phyloP scores from a whole-genome alignment of 2,797 vertebrate genomes.

The Luscinia megarhynchos region DNA sequence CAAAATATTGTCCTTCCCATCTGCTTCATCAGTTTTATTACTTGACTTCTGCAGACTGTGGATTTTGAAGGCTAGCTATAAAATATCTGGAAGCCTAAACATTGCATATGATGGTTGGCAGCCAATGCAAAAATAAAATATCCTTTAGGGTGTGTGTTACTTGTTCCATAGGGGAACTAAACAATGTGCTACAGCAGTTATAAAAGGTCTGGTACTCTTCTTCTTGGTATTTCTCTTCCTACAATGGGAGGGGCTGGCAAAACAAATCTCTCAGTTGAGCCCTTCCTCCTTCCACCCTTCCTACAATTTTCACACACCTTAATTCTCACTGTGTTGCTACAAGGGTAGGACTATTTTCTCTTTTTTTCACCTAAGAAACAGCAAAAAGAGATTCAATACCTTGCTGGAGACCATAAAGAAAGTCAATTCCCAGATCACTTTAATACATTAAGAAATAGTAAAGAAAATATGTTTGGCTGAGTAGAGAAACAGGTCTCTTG shows the following conservation, averaged over 20 bases:
- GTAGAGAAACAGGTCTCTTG: not conserved
- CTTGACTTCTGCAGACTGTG: not conserved
- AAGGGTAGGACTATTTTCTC: not conserved
- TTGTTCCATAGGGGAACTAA: not conserved
- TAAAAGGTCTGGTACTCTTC: not conserved
- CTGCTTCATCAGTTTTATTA: not conserved
- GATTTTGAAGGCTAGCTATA: not conserved
- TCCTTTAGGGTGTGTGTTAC: not conserved
- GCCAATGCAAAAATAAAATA: not conserved
- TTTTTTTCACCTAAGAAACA: not conserved
- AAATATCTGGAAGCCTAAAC: slow-evolving; percentile 1
- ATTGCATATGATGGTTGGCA: not conserved
- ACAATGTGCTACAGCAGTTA: not conserved
- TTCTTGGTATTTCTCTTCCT: not conserved
- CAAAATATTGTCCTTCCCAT: not conserved
- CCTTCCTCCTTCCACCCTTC: not conserved
- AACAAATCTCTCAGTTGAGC: not conserved
- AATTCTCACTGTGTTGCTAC: not conserved
- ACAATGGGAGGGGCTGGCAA: not conserved
- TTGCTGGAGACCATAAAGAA: not conserved
- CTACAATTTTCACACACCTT: not conserved
- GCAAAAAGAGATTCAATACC: not conserved
- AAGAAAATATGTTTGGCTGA: not conserved
- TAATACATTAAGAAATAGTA: not conserved
- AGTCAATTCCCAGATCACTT: not conserved